Base-by-base conservation (phyloP, 2,113 vertebrate genomes). In the Oxyura jamaicensis region DNA sequence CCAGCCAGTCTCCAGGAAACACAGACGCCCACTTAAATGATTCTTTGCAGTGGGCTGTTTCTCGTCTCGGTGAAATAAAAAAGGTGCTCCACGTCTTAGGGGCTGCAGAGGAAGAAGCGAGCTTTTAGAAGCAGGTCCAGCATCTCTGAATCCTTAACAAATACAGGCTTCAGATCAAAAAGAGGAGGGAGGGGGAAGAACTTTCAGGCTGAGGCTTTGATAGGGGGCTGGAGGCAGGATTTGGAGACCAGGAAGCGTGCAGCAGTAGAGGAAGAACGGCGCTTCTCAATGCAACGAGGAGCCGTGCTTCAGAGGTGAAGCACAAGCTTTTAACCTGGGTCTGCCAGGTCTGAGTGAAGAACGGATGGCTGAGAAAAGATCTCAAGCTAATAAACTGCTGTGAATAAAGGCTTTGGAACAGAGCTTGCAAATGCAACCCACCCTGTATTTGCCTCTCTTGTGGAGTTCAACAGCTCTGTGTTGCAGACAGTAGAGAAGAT, bases 121-220 rank as follows among this genome's bases (percentile, higher is more conserved):
- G 26, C 33, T 67, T 69, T 81, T 33, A 53, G 80, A 74, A 83
- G 55, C 25, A 60, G 71, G 35, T 83, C 59, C 52, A 81, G 22
- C 19, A 25, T 84, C 83, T 92, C 52, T 93, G 77, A 88, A 92
- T 58, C 73, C 72, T 58, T 52, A 68, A 78, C 66, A 80, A 90
- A 91, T 72, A 68, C 28, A 82, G 35, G 13, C 8, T 82, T 88
- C 39, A 21, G 66, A 59, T 60, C 17, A 58, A 73, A 67, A 65
- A 71, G 62, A 63, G 39, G 42, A 41, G 78, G 65, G 36, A 77
- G 36, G 17, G 25, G 73, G 76, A 82, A 75, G 71, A 91, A 56
- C 7, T 4, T 88, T 55, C 75, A 58, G 35, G 53, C 46, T 68
- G 14, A 48, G 55, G 76, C 72, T 92, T 89, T 84, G 77, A 31